Evolutionary conservation across 2,113 vertebrate genomes (phyloP).

Genomic region (Mustela lutreola): DNA sequence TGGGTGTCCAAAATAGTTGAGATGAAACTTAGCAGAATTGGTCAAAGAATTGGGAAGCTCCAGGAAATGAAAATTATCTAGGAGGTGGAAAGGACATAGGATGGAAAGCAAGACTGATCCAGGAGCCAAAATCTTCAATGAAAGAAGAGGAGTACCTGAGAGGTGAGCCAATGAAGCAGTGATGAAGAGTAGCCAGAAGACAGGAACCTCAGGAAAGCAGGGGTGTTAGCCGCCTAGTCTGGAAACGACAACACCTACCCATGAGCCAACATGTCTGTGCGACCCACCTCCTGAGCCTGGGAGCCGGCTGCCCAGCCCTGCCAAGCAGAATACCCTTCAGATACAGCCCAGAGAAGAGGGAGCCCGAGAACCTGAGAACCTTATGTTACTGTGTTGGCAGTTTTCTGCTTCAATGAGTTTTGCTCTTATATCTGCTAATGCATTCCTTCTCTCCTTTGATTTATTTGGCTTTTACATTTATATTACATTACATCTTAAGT

Average conservation of each 20-base stretch:
- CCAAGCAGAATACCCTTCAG: too few species aligned
- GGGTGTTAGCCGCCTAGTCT: fast-evolving
- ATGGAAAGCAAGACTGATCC: not conserved
- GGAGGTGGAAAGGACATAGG: not conserved
- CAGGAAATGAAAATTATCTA: not conserved
- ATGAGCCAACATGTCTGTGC: not conserved
- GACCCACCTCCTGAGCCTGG: not conserved
- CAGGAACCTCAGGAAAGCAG: not conserved
- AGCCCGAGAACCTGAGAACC: not conserved
- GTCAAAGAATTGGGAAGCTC: not conserved
- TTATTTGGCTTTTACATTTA: not conserved
- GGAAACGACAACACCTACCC: not conserved
- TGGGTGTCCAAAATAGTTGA: not conserved
- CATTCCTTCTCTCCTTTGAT: not conserved
- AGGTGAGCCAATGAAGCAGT: not conserved
- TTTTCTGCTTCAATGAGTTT: not conserved
- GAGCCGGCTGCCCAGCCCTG: fast-evolving
- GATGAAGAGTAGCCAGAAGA: not conserved
- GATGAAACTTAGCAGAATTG: not conserved
- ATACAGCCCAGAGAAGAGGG: not conserved
- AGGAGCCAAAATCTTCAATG: not conserved
- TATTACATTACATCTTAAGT: not conserved
- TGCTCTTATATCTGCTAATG: not conserved
- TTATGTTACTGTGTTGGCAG: not conserved
- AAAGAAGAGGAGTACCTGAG: not conserved